Evolutionary conservation across 53 echinoderm and acorn worm genomes (phyloP).

Genomic region (Holothuria leucospilota): DNA sequence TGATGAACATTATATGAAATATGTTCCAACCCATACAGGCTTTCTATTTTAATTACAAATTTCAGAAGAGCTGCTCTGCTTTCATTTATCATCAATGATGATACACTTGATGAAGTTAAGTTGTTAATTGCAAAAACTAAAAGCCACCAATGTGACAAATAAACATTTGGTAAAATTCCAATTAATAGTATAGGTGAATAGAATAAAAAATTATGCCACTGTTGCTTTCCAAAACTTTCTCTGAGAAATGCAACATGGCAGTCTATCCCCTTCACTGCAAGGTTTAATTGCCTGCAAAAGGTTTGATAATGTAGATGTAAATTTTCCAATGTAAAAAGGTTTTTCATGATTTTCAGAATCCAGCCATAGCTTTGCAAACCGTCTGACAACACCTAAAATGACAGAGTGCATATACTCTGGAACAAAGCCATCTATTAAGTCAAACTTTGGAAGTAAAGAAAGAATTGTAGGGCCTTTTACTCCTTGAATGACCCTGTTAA

Average conservation of each 20-base stretch:
- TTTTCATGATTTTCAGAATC: conserved; percentile 6
- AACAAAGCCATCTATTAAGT: neutral
- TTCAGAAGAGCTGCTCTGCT: conserved; percentile 46
- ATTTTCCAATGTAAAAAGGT: conserved; percentile 23
- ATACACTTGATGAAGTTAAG: neutral
- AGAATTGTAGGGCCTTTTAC: conserved; percentile 54
- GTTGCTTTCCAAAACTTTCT: conserved; percentile 38
- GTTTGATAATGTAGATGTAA: neutral
- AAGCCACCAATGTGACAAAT: conserved; percentile 37
- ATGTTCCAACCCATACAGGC: conserved; percentile 57
- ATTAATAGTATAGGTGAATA: conserved; percentile 16
- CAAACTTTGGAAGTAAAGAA: conserved; percentile 40
- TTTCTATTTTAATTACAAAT: conserved; percentile 64
- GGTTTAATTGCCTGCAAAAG: neutral
- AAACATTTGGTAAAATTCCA: neutral
- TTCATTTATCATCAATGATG: conserved; percentile 33
- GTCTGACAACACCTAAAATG: conserved; percentile 49
- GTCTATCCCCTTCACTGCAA: neutral
- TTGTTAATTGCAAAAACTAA: conserved; percentile 34
- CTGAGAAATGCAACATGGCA: neutral
- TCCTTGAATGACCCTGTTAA: conserved; percentile 1
- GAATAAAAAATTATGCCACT: conserved; percentile 25
- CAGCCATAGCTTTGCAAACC: conserved; percentile 45
- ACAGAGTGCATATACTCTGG: conserved; percentile 44
- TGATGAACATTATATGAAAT: conserved; percentile 54